phyloP scores from a whole-genome alignment of 2,113 vertebrate species.

The Pituophis catenifer region DNA sequence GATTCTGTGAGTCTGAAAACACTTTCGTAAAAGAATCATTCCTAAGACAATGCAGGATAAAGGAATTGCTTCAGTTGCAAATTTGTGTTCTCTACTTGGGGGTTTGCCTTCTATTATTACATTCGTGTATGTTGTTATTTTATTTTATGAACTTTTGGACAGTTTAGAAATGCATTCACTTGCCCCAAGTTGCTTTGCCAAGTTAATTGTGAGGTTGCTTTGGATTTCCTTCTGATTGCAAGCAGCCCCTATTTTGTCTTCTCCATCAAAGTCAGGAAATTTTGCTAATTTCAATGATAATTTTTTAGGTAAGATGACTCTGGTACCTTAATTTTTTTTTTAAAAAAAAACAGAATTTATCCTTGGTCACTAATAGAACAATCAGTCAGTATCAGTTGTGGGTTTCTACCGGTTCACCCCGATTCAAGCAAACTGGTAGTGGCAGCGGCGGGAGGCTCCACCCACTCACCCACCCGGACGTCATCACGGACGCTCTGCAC shows the following conservation, averaged over 20 bases:
- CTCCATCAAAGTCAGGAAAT: neutral
- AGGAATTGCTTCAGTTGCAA: neutral
- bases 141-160: neutral
- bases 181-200: neutral
- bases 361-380: neutral
- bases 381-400: neutral
- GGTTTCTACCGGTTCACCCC: too few relatives aligned
- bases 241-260: neutral
- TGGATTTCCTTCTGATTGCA: neutral
- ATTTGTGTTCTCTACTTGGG: neutral
- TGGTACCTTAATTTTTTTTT: rapidly evolving
- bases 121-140: neutral
- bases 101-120: neutral
- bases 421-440: too few relatives aligned
- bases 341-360: neutral
- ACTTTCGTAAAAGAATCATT: neutral
- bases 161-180: neutral
- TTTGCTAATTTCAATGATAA: neutral
- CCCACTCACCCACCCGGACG: too few relatives aligned
- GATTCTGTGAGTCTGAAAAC: neutral
- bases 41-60: neutral
- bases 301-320: too few relatives aligned
- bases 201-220: neutral
- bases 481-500: too few relatives aligned
- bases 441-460: too few relatives aligned